Evolutionary conservation across 2,113 vertebrate genomes (phyloP).

Genomic region (Rhabdomys dilectus): DNA sequence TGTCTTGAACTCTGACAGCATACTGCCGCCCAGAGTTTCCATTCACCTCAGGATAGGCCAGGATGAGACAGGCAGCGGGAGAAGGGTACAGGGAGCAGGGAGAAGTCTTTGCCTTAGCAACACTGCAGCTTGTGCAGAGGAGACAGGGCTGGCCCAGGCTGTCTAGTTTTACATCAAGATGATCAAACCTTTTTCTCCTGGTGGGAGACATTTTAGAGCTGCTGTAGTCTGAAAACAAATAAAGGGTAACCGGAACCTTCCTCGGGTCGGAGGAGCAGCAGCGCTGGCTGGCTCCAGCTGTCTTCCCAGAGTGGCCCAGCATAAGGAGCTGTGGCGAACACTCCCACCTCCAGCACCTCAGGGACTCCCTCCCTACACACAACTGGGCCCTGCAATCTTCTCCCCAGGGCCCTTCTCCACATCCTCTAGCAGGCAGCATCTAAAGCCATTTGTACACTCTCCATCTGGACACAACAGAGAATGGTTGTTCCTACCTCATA

Average conservation of each 20-base stretch:
- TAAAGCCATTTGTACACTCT: rapidly evolving
- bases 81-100: background rate
- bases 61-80: background rate
- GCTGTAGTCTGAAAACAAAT: slow-evolving; percentile 87
- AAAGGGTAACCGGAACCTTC: slow-evolving; percentile 83
- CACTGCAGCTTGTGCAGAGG: slow-evolving; percentile 64
- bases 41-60: background rate
- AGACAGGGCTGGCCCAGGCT: slow-evolving; percentile 28
- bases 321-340: slow-evolving; percentile 79
- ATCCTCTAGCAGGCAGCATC: background rate
- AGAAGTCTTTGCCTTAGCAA: slow-evolving; percentile 61
- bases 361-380: slow-evolving; percentile 78
- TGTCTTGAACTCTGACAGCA: background rate
- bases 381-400: rapidly evolving
- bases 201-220: slow-evolving; percentile 47
- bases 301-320: slow-evolving; percentile 85
- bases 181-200: slow-evolving; percentile 46
- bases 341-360: slow-evolving; percentile 82
- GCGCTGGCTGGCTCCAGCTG: slow-evolving; percentile 90
- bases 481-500: background rate
- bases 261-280: slow-evolving; percentile 77
- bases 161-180: slow-evolving; percentile 75
- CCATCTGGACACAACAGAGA: background rate
- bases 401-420: rapidly evolving
- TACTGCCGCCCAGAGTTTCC: background rate